A percentile compares a stretch with the other conserved stretches of the same genome.
Conservation (phyloP, 2,888 invertebrate species). For the Drosophila emarginata region DNA sequence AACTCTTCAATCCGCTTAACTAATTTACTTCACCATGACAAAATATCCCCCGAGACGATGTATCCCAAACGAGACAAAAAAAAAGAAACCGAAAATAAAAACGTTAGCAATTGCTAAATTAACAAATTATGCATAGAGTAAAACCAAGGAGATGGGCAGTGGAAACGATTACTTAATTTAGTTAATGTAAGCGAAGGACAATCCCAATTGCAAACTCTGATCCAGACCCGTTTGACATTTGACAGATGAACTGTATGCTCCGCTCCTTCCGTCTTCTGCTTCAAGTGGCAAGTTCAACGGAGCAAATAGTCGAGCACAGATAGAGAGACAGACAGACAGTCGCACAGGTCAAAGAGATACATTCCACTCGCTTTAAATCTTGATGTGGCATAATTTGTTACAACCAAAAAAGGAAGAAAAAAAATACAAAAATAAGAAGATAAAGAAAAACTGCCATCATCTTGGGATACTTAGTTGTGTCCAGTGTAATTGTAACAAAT, state of each 20-base stretch:
- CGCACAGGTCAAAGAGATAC: constrained; percentile 52
- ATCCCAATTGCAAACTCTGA: constrained; percentile 15
- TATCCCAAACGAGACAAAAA: constrained; percentile 19
- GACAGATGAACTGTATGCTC: constrained; percentile 70
- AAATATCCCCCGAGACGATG: constrained; percentile 32
- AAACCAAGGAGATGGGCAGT: constrained; percentile 8
- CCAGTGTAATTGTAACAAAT: constrained; percentile 55
- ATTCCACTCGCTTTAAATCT: constrained; percentile 59
- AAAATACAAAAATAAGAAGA: constrained; percentile 3
- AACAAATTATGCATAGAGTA: constrained; percentile 65
- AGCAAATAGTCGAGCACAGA: constrained; percentile 10
- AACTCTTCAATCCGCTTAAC: constrained; percentile 57
- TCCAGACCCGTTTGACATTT: constrained; percentile 62
- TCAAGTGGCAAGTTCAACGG: constrained; percentile 50
- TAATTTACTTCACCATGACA: constrained; percentile 67
- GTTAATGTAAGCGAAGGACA: constrained; percentile 63
- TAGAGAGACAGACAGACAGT: not conserved
- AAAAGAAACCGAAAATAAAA: not conserved
- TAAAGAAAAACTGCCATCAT: constrained; percentile 33
- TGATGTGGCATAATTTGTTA: constrained; percentile 72
- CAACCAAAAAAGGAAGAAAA: not conserved
- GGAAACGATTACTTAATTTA: constrained; percentile 69
- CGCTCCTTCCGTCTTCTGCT: not conserved
- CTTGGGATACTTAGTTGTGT: constrained; percentile 36
- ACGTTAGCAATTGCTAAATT: constrained; percentile 64